Conservation (phyloP, 1,140 invertebrate species). For the Apis laboriosa region DNA sequence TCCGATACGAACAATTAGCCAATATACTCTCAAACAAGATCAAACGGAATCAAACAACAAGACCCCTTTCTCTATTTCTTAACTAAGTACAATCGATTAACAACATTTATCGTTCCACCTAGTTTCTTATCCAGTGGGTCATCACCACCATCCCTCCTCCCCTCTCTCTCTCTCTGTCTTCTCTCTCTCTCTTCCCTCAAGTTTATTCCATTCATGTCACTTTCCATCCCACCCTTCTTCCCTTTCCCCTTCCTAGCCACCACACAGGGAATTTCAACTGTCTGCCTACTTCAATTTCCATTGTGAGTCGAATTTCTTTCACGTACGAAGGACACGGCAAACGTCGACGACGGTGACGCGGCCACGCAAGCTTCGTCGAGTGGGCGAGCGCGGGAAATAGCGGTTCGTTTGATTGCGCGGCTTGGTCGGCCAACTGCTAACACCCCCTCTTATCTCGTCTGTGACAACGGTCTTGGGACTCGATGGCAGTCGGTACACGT, state of each 20-base stretch:
- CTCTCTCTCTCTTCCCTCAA: constrained; percentile 11
- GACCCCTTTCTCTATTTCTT: neutral
- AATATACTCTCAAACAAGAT: too few species aligned
- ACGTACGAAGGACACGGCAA: constrained; percentile 4
- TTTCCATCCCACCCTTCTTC: constrained; percentile 27
- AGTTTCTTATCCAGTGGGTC: constrained; percentile 64
- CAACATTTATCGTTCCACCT: constrained; percentile 60
- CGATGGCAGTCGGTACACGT: constrained; percentile 23
- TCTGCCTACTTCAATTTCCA: constrained; percentile 55
- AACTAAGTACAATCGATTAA: constrained; percentile 35
- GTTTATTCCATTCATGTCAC: constrained; percentile 58
- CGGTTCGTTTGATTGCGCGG: constrained; percentile 5
- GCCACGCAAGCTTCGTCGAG: too few species aligned
- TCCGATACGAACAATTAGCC: too few species aligned
- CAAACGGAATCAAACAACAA: neutral
- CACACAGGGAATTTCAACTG: constrained; percentile 53
- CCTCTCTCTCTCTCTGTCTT: neutral
- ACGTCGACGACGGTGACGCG: neutral
- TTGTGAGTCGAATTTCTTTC: constrained; percentile 62
- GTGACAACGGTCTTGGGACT: neutral
- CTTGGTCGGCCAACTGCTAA: neutral
- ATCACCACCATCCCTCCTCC: constrained; percentile 16
- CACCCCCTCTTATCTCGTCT: neutral
- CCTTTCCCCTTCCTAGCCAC: neutral
- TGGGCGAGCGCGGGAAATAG: neutral